Percentiles rank a stretch among this genome's conserved stretches.
Evolutionary conservation across 2,113 vertebrate species (phyloP).

Genomic region (Hylia prasina): DNA sequence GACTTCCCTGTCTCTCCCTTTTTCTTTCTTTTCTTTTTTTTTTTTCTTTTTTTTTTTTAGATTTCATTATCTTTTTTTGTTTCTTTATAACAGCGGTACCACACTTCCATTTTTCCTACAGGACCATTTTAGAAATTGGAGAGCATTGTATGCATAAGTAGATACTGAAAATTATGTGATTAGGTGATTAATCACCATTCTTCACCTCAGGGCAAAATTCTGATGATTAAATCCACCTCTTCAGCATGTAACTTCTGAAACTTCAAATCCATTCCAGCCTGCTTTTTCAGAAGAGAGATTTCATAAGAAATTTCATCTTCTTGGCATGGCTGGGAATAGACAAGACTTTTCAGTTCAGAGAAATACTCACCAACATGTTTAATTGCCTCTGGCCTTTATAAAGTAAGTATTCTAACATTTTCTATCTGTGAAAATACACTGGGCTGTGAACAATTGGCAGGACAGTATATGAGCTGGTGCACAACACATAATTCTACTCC

Average conservation of each 20-base stretch:
- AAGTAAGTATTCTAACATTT: neutral
- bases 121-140: neutral
- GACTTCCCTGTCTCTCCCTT: neutral
- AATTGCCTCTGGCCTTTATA: neutral
- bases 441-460: neutral
- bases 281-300: neutral
- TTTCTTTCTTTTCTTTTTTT: neutral
- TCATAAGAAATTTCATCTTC: neutral
- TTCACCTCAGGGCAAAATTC: neutral
- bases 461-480: neutral
- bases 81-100: neutral
- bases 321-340: neutral
- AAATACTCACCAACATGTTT: neutral
- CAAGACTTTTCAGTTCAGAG: neutral
- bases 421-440: neutral
- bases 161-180: neutral
- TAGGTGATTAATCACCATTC: neutral
- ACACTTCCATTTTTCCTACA: neutral
- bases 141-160: neutral
- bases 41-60: neutral
- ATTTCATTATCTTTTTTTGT: neutral
- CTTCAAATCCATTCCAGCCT: neutral
- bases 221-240: neutral
- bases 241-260: neutral
- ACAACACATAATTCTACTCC: neutral